Base-by-base conservation (phyloP, 35 echinoderm and acorn worm genomes). In the Diadema setosum region DNA sequence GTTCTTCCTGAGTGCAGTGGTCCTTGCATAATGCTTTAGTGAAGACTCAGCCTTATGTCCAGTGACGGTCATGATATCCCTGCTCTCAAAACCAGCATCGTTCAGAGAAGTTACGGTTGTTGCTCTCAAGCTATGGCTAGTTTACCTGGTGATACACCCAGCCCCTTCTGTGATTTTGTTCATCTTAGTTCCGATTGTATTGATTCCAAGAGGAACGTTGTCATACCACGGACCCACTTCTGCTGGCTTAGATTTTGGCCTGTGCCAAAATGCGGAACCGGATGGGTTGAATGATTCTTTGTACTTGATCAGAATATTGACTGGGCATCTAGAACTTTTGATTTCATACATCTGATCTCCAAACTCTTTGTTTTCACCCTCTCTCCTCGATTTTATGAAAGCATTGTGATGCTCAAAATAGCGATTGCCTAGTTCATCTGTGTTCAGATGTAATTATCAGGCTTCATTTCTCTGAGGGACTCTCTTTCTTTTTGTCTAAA, bases 151-250 rank as follows among this genome's bases (percentile, higher is more conserved):
- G 39, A 5, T 55, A 34, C 89, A 91, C 3, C 65, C 64, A 37
- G 89, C 89, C 56, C 48, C 29, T 14, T n/a, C 74, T 39, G 89
- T 44, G 7, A 91, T 91, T 2, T 30, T 46, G 55, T 84, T 91
- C 3, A 85, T 84, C 37, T 91, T 85, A 48, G 70, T 85, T 1
- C 35, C 23, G 23, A 91, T 8, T 5, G 82, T 85, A 26, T 84
- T 84, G 11, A 81, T 30, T 11, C 89, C 89, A 18, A 84, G 20
- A 12, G 89, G 40, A 11, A 37, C 36, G 21, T 27, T 59, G 17
- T 1, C 33, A 57, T 91, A 91, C 89, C 89, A 84, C 24, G 89
- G 82, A n/a, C n/a, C n/a, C n/a, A n/a, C n/a, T n/a, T n/a, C n/a
- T n/a, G n/a, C n/a, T n/a, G n/a, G n/a, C n/a, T n/a, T n/a, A n/a